These are phyloP conservation scores for Pogonomyrmex barbatus DNA, from an alignment of 1,140 invertebrate genomes.

Conservation along the genomic window DNA sequence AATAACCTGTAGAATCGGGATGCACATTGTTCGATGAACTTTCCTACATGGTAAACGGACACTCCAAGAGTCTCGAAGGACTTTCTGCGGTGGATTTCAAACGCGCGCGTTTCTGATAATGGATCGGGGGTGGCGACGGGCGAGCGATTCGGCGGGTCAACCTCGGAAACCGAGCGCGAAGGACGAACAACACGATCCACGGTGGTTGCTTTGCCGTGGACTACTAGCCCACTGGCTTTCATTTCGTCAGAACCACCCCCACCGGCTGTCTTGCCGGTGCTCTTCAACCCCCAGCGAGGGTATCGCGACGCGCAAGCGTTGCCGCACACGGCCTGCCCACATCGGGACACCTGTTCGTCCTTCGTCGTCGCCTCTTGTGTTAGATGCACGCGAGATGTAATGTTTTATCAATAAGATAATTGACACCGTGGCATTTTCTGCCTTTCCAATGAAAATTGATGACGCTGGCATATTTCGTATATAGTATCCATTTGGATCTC, in stretches of 20 bases:
- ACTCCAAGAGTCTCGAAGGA: not conserved
- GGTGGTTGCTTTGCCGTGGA: slow-evolving; percentile 69
- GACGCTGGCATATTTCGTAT: not conserved
- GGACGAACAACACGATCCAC: slow-evolving; percentile 63
- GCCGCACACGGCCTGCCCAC: slow-evolving; percentile 27
- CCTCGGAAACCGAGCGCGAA: slow-evolving; percentile 57
- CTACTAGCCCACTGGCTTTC: slow-evolving; percentile 74
- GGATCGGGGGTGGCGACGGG: not conserved
- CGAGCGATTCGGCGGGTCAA: slow-evolving; percentile 44
- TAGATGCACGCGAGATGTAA: slow-evolving; percentile 15
- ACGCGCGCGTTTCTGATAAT: slow-evolving; percentile 1
- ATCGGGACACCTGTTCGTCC: slow-evolving; percentile 71
- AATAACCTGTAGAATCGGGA: slow-evolving; percentile 9
- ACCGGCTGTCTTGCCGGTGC: slow-evolving; percentile 23
- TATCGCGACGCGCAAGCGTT: slow-evolving; percentile 43
- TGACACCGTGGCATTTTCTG: not conserved
- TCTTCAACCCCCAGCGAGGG: slow-evolving; percentile 26
- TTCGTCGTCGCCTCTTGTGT: not conserved
- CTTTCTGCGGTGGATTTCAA: slow-evolving; percentile 28
- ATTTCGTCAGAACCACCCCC: slow-evolving; percentile 57
- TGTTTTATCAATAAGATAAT: slow-evolving; percentile 39
- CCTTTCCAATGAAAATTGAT: not conserved
- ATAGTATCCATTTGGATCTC: too few species aligned
- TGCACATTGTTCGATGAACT: slow-evolving; percentile 41
- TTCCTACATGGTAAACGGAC: slow-evolving; percentile 23